Percentiles rank a stretch among this genome's conserved stretches.
phyloP scores from a whole-genome alignment of 2,888 invertebrate species.

The Phalera bucephala region DNA sequence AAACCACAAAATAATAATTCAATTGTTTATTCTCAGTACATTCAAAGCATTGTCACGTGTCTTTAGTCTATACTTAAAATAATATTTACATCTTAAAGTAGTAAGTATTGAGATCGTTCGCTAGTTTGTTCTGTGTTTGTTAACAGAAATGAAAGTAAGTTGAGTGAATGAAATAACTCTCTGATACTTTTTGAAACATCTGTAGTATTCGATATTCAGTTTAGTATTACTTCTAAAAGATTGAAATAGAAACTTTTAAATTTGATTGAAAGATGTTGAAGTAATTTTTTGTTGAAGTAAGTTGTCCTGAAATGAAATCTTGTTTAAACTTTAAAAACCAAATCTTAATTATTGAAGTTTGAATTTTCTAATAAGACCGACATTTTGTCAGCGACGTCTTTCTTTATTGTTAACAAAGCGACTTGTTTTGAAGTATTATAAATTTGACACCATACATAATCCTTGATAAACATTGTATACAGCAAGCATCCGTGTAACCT shows the following conservation, averaged over 20 bases:
- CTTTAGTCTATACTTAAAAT: conserved; percentile 65
- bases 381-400: too few species aligned
- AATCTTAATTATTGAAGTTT: too few species aligned
- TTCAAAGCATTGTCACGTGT: conserved; percentile 71
- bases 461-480: conserved; percentile 6
- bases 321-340: too few species aligned
- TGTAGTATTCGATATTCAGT: too few species aligned
- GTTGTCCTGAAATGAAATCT: too few species aligned
- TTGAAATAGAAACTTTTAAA: too few species aligned
- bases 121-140: conserved; percentile 18
- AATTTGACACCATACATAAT: neutral
- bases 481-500: conserved; percentile 22
- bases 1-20: conserved; percentile 42
- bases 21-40: conserved; percentile 78
- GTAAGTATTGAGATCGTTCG: conserved; percentile 26
- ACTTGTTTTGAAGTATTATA: neutral
- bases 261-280: too few species aligned
- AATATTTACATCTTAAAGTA: conserved; percentile 42
- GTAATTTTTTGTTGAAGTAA: too few species aligned
- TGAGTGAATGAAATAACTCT: neutral
- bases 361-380: too few species aligned
- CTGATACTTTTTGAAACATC: neutral
- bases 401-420: neutral
- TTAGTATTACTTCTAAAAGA: too few species aligned
- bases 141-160: neutral